These are phyloP conservation scores for Patella depressa DNA, from an alignment of 2,888 invertebrate species.

Conservation along the genomic window DNA sequence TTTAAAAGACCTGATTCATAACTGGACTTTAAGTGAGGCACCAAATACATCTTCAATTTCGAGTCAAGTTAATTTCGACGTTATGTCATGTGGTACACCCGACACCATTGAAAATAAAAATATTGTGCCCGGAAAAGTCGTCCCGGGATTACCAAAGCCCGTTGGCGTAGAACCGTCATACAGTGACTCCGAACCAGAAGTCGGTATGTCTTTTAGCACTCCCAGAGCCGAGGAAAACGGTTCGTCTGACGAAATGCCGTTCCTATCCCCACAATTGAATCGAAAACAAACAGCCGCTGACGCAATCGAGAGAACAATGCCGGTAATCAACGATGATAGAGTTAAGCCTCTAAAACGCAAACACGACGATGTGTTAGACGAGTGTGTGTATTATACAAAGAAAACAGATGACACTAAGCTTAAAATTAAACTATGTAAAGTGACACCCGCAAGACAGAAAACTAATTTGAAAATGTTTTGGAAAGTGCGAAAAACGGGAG, in stretches of 20 bases:
- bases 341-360: background rate
- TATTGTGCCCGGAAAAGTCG: background rate
- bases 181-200: background rate
- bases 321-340: background rate
- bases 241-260: background rate
- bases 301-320: background rate
- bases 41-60: background rate
- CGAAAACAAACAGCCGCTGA: background rate
- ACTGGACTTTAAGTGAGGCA: conserved; percentile 3
- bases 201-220: conserved; percentile 3
- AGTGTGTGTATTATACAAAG: conserved; percentile 18
- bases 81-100: background rate
- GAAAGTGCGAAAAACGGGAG: conserved; percentile 54
- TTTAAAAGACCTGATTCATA: conserved; percentile 19
- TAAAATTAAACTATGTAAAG: conserved; percentile 16
- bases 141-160: background rate
- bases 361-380: background rate
- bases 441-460: conserved; percentile 31
- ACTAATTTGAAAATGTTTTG: conserved; percentile 48
- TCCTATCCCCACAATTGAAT: background rate
- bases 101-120: background rate
- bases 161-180: conserved; percentile 7
- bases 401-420: conserved; percentile 29
- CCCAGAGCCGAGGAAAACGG: background rate
- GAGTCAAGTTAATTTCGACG: background rate